Conservation (phyloP, 1,140 invertebrate genomes). For the Leucophenga varia region DNA sequence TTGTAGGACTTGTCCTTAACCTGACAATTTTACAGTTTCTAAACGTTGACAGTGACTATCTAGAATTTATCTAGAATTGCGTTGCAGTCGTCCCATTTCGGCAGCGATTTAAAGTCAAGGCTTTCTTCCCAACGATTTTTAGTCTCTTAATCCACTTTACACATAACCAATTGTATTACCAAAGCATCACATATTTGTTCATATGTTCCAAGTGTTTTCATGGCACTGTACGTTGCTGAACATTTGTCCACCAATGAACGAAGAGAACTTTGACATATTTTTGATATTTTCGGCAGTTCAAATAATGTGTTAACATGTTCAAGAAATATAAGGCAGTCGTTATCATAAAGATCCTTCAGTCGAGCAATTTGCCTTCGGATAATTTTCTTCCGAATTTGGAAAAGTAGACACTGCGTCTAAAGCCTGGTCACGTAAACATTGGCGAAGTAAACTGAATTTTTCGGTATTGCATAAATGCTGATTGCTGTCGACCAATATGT, state of each 20-base stretch:
- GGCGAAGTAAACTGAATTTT: background rate
- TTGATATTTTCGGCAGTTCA: background rate
- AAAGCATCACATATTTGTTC: background rate
- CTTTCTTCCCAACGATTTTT: background rate
- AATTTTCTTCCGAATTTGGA: background rate
- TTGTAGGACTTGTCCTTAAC: too few species aligned
- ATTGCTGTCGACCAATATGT: background rate
- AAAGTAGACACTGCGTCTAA: background rate
- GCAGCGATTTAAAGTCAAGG: background rate
- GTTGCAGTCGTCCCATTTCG: background rate
- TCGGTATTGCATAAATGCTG: background rate
- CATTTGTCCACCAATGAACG: background rate
- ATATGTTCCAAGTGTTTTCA: background rate
- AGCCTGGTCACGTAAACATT: background rate
- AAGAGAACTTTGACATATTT: too few species aligned
- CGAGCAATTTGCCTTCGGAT: background rate
- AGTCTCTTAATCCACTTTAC: background rate
- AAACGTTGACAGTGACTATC: conserved; percentile 3
- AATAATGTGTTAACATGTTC: background rate
- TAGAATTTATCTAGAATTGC: background rate
- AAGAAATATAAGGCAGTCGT: background rate
- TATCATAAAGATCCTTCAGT: background rate
- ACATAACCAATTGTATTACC: background rate
- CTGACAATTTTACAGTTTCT: conserved; percentile 25
- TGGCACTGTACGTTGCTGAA: background rate